Conservation (phyloP, 92 coral and sea anemone species). For the Siderastrea siderea region DNA sequence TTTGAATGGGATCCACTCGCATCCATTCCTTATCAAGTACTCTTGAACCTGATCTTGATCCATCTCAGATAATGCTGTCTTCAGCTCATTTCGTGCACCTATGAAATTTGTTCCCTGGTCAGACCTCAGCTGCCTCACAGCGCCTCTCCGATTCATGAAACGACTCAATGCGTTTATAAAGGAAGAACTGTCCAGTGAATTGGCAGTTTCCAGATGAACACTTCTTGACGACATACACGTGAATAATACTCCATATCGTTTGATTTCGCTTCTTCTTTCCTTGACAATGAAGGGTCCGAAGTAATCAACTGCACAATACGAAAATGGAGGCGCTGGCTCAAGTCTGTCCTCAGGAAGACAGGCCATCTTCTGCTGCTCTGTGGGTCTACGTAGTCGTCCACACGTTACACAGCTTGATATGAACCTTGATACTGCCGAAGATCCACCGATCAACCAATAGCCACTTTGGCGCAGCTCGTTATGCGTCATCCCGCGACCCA, state of each 20-base stretch:
- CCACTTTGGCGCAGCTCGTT: constrained; percentile 20
- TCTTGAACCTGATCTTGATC: constrained; percentile 26
- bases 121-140: constrained; percentile 32
- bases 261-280: constrained; percentile 6
- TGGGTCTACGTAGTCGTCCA: not conserved
- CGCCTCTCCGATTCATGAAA: not conserved
- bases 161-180: constrained; percentile 3
- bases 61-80: constrained; percentile 25
- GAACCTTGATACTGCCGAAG: not conserved
- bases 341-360: constrained; percentile 32
- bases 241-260: constrained; percentile 37
- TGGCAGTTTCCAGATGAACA: not conserved
- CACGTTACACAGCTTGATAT: constrained; percentile 39
- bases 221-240: constrained; percentile 16
- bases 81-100: constrained; percentile 23
- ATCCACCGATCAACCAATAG: constrained; percentile 8
- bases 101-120: constrained; percentile 48
- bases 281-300: constrained; percentile 41
- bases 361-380: constrained; percentile 36
- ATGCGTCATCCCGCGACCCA: constrained; percentile 23
- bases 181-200: constrained; percentile 37
- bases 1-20: constrained; percentile 34
- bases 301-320: constrained; percentile 45
- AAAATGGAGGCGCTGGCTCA: constrained; percentile 45
- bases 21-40: constrained; percentile 18